phyloP scores from a whole-genome alignment of 2,888 invertebrate species.

The Hyposoter dolosus region DNA sequence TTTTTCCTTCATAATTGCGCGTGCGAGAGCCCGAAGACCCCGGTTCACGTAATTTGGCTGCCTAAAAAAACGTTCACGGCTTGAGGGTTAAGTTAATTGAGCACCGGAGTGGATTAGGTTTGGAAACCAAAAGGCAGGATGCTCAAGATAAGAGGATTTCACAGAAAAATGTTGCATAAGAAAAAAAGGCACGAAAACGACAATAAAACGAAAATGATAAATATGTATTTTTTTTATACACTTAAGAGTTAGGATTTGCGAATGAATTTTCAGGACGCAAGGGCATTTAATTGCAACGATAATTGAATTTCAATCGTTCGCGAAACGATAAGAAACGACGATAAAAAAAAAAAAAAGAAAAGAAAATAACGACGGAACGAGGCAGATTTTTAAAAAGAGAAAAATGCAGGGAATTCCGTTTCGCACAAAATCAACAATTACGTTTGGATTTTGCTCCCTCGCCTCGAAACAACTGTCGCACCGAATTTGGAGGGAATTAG shows the following conservation, averaged over 20 bases:
- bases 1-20: too few species aligned
- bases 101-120: not conserved
- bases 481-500: conserved; percentile 39
- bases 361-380: not conserved
- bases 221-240: conserved; percentile 64
- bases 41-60: too few species aligned
- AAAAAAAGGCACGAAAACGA: conserved; percentile 54
- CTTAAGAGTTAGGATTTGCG: conserved; percentile 51
- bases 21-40: too few species aligned
- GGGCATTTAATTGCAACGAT: conserved; percentile 41
- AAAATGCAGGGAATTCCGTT: conserved; percentile 57
- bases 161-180: conserved; percentile 20
- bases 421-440: not conserved
- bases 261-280: conserved; percentile 34
- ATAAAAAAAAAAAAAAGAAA: conserved; percentile 20
- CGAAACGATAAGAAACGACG: conserved; percentile 28
- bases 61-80: too few species aligned
- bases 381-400: conserved; percentile 30
- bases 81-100: not conserved
- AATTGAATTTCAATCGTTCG: conserved; percentile 16
- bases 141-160: conserved; percentile 17
- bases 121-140: not conserved
- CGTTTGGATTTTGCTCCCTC: conserved; percentile 10
- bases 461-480: conserved; percentile 4
- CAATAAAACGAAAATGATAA: conserved; percentile 65